Evolutionary conservation across 2,113 vertebrate species (phyloP).

Genomic region (Steatornis caripensis): DNA sequence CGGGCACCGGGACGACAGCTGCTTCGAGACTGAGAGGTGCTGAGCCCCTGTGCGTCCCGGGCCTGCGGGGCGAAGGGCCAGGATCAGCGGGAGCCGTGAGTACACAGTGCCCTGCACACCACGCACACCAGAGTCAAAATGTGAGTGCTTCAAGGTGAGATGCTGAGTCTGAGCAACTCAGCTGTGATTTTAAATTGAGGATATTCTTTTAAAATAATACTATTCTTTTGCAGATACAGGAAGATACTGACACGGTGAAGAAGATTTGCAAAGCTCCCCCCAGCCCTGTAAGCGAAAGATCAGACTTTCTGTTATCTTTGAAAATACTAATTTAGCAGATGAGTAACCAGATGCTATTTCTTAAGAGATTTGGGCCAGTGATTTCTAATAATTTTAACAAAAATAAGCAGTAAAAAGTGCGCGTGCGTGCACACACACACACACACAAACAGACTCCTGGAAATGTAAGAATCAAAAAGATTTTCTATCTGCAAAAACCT

Average conservation of each 20-base stretch:
- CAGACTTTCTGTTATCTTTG: not conserved
- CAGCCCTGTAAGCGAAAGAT: not conserved
- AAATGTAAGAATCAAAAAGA: constrained; percentile 23
- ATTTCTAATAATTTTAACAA: constrained; percentile 19
- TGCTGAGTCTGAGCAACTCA: not conserved
- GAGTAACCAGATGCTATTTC: constrained; percentile 2
- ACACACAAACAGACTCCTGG: not conserved
- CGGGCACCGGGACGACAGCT: not conserved
- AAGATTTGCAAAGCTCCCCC: not conserved
- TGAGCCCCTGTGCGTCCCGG: not conserved
- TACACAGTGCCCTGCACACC: not conserved
- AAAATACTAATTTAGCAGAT: constrained; percentile 16
- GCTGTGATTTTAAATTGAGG: not conserved
- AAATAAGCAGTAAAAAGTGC: not conserved
- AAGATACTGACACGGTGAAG: not conserved
- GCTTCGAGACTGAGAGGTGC: not conserved
- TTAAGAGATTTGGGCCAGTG: not conserved
- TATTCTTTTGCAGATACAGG: not conserved
- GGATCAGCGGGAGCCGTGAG: not conserved
- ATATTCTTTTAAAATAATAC: not conserved
- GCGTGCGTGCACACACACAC: fast-evolving
- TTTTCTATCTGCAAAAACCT: not conserved
- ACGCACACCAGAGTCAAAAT: not conserved
- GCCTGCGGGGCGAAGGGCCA: fast-evolving
- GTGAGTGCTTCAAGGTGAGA: fast-evolving